These are phyloP conservation scores for Chanos chanos DNA, from an alignment of 2,797 vertebrate species.

Conservation along the genomic window DNA sequence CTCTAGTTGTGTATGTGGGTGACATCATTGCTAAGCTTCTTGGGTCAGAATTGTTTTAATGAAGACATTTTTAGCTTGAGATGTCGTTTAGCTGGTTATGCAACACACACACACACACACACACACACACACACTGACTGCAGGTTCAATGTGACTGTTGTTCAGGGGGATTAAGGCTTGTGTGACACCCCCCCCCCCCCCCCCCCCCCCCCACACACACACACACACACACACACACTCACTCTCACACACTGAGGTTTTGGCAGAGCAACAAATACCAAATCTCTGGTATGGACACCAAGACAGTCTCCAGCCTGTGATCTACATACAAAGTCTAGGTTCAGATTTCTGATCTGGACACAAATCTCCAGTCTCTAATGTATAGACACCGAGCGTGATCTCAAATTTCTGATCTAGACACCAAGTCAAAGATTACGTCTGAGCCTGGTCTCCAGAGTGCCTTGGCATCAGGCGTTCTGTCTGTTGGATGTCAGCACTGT, in stretches of 20 bases:
- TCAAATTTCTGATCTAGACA: too few species aligned
- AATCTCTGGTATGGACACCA: too few species aligned
- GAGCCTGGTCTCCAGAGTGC: too few species aligned
- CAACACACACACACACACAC: constrained; percentile 53
- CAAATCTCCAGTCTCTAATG: too few species aligned
- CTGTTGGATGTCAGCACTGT: too few species aligned
- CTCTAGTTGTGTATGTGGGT: not conserved
- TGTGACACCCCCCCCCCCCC: constrained; percentile 24
- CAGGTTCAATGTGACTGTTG: constrained; percentile 54
- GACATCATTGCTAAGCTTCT: constrained; percentile 51
- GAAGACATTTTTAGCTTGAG: constrained; percentile 73
- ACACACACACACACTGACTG: constrained; percentile 18
- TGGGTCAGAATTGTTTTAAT: constrained; percentile 70
- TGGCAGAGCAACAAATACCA: too few species aligned
- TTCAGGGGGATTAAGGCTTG: constrained; percentile 65
- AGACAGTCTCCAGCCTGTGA: too few species aligned
- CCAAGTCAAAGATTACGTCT: too few species aligned
- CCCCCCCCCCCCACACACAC: constrained; percentile 5
- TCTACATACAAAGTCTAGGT: too few species aligned
- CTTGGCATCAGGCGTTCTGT: too few species aligned
- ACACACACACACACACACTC: not conserved
- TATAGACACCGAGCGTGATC: too few species aligned
- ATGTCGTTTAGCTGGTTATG: constrained; percentile 64
- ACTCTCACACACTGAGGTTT: constrained; percentile 21
- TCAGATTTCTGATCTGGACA: too few species aligned